phyloP scores from a whole-genome alignment of 2,888 invertebrate species.

The Hypomecis atomaria region DNA sequence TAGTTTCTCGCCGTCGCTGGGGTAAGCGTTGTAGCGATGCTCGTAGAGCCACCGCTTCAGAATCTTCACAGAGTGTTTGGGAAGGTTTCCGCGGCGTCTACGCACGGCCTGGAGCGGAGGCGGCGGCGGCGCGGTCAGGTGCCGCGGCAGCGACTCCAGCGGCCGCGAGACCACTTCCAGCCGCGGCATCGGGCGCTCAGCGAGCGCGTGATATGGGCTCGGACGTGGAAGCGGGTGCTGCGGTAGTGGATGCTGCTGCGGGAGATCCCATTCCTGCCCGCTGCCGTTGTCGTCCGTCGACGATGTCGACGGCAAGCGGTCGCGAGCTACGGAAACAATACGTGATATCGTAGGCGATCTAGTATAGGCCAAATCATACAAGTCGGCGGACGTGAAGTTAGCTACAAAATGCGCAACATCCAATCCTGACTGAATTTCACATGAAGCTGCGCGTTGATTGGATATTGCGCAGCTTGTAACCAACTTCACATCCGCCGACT shows the following conservation, averaged over 20 bases:
- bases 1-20: conserved; percentile 95
- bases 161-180: conserved; percentile 13
- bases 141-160: conserved; percentile 43
- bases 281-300: conserved; percentile 87
- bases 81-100: conserved; percentile 95
- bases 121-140: conserved; percentile 42
- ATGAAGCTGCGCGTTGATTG: too few species aligned
- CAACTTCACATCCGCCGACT: too few species aligned
- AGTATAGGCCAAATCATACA: too few species aligned
- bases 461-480: too few species aligned
- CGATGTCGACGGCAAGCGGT: conserved; percentile 88
- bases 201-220: too few species aligned
- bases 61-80: conserved; percentile 96
- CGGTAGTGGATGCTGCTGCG: conserved; percentile 44
- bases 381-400: too few species aligned
- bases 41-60: conserved; percentile 97
- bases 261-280: conserved; percentile 82
- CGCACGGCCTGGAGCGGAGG: conserved; percentile 85
- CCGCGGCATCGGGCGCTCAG: too few species aligned
- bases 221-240: too few species aligned
- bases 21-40: conserved; percentile 97
- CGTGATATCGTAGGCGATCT: too few species aligned
- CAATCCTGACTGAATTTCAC: too few species aligned
- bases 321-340: conserved; percentile 78
- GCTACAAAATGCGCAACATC: too few species aligned